phyloP scores from a whole-genome alignment of 2,797 vertebrate genomes.

The Siniperca undulata region DNA sequence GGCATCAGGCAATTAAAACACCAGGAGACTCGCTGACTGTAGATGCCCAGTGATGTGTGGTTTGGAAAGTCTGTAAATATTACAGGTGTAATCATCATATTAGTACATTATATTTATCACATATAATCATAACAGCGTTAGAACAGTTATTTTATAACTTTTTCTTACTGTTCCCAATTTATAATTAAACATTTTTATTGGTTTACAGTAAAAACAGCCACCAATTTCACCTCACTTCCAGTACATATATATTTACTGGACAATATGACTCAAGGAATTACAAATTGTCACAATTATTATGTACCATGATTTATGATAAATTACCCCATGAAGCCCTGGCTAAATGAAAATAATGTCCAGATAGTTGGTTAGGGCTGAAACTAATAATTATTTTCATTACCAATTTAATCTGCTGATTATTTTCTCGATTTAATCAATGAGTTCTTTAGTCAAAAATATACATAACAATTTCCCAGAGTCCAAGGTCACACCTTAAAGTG shows the following conservation, averaged over 20 bases:
- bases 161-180: not conserved
- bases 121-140: not conserved
- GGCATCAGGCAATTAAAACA: too few species aligned
- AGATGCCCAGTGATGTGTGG: conserved; percentile 14
- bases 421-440: not conserved
- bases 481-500: too few species aligned
- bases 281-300: conserved; percentile 12
- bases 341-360: not conserved
- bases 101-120: not conserved
- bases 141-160: not conserved
- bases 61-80: conserved; percentile 50
- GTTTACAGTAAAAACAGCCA: conserved; percentile 22
- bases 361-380: not conserved
- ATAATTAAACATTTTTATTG: not conserved
- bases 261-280: not conserved
- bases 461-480: too few species aligned
- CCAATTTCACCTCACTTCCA: conserved; percentile 9
- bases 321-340: not conserved
- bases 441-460: too few species aligned
- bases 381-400: not conserved
- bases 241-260: not conserved
- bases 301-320: not conserved
- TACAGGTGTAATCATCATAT: conserved; percentile 2
- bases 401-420: not conserved
- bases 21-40: too few species aligned